Evolutionary conservation across 2,888 invertebrate species (phyloP), one percentile per base, ranked within the genome.

Genomic region (Agrilus cyanescens): DNA sequence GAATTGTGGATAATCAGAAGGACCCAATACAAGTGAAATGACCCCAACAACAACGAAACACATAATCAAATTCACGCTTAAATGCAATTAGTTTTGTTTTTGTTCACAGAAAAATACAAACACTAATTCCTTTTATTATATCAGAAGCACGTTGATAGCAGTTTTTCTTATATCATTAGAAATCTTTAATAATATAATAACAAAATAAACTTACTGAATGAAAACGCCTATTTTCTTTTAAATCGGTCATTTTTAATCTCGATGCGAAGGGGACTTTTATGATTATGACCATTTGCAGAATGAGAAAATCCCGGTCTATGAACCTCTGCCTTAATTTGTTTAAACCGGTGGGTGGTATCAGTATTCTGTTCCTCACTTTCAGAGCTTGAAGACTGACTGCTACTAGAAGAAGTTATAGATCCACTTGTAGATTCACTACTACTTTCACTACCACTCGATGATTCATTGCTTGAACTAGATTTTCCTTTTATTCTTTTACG

Each of bases 231-330:
- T 47, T 53, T 45, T 34, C 47, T 53, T 36, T 51, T 55, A 50
- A 56, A 60, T 39, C 55, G 57, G 43, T 63, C 61, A 47, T 62
- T 63, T 43, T 50, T 60, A 29, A 62, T 61, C 51, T 62, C 61
- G 45, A 66, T 62, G 44, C 62, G 58, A 35, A 66, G 48, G 4
- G 61, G 60, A 50, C 57, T 63, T 43, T 58, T 61, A 38, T 56
- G 56, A 29, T 59, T 52, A n/a, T 50, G 29, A 30, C 18, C 34
- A 33, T 32, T 18, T n/a, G 43, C 31, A 40, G 49, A 31, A 31
- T 45, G 30, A 13, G 49, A 35, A 40, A 62, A 61, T 4, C 61
- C 63, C 7, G 59, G 62, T 46, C 57, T 47, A 41, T 44, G 43
- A 33, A 39, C 30, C n/a, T 20, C 15, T 2, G 6, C 12, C 10